phyloP scores from a whole-genome alignment of 1,140 invertebrate genomes.

The Meloidogyne floridensis region DNA sequence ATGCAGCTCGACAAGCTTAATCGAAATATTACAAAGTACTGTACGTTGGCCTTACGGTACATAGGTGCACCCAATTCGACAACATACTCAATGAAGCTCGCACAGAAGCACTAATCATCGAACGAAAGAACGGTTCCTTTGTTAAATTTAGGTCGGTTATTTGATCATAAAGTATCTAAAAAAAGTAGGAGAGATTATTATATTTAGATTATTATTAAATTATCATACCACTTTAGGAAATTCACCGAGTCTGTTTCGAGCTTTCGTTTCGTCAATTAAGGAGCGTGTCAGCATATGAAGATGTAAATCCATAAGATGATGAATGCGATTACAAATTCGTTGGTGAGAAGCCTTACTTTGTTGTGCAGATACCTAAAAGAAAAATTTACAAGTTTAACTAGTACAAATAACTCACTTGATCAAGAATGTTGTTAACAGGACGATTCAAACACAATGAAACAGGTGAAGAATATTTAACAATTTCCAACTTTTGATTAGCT shows the following conservation, averaged over 20 bases:
- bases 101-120: conserved; percentile 56
- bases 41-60: no score
- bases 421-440: conserved; percentile 66
- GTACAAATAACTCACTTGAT: conserved; percentile 54
- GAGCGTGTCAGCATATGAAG: conserved; percentile 45
- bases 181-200: background rate
- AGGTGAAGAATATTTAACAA: conserved; percentile 66
- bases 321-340: conserved; percentile 54
- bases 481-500: conserved; percentile 53
- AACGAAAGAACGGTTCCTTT: conserved; percentile 65
- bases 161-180: conserved; percentile 42
- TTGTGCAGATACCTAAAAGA: conserved; percentile 52
- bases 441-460: conserved; percentile 67
- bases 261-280: conserved; percentile 50
- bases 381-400: background rate
- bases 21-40: no score
- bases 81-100: conserved; percentile 49
- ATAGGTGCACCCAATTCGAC: no score
- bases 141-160: conserved; percentile 54
- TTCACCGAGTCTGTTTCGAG: conserved; percentile 52
- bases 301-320: conserved; percentile 59
- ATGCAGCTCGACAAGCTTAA: no score
- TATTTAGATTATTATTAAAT: background rate
- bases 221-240: conserved; percentile 52
- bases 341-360: conserved; percentile 45